These are phyloP conservation scores for Mola mola DNA, from an alignment of 2,113 vertebrate species.

Conservation along the genomic window DNA sequence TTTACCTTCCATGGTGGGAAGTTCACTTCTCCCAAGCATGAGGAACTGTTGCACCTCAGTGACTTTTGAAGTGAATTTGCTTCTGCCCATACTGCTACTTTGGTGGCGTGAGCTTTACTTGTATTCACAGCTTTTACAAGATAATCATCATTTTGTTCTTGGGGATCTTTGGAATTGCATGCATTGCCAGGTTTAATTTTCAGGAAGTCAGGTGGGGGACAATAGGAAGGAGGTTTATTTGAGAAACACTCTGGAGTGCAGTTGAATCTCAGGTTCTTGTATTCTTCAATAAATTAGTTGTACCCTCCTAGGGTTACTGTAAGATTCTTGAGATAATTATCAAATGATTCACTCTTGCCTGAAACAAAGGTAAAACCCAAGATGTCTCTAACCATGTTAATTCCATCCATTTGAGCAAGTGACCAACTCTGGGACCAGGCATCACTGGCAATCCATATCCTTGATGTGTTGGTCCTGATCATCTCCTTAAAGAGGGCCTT, in stretches of 20 bases:
- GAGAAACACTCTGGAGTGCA: constrained; percentile 61
- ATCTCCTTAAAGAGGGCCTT: constrained; percentile 65
- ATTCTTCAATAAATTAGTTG: constrained; percentile 75
- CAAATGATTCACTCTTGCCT: constrained; percentile 59
- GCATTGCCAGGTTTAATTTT: constrained; percentile 36
- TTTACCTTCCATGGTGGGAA: constrained; percentile 76
- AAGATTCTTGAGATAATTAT: constrained; percentile 66
- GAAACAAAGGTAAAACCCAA: constrained; percentile 72
- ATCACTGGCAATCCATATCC: constrained; percentile 77
- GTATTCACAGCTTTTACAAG: constrained; percentile 35
- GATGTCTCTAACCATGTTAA: constrained; percentile 74
- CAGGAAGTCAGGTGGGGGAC: constrained; percentile 6
- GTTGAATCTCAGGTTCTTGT: constrained; percentile 68
- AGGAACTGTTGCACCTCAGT: constrained; percentile 65
- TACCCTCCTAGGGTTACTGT: constrained; percentile 41
- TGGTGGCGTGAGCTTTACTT: constrained; percentile 27
- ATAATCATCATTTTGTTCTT: constrained; percentile 62
- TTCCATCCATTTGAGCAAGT: constrained; percentile 60
- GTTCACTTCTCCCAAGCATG: constrained; percentile 61
- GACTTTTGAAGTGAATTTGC: constrained; percentile 68
- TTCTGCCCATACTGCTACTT: constrained; percentile 60
- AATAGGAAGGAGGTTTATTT: constrained; percentile 19
- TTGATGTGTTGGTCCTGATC: constrained; percentile 58
- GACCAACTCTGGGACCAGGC: constrained; percentile 62
- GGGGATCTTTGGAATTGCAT: constrained; percentile 47